Base-by-base conservation (phyloP, 2,113 vertebrate species). In the Notechis scutatus region DNA sequence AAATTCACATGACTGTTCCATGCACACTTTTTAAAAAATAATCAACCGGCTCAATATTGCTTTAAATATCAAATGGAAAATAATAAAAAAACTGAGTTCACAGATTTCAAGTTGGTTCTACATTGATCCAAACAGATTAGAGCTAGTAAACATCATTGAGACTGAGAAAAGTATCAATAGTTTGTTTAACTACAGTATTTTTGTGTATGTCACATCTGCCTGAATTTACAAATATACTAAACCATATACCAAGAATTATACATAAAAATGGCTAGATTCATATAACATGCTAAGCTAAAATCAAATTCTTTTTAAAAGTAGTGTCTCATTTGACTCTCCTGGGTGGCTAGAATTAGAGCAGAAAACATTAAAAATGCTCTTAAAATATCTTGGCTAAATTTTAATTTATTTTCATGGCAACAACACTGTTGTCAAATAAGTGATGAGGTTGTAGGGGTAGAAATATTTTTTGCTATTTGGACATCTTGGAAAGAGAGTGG, bases 351-450 rank as follows among this genome's bases (percentile, higher is more conserved):
- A 81, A 42, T 81, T 81, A 54, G n/a, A 45, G 57, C 15, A 42
- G 56, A 87, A 90, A 87, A 45, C 52, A 26, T 59, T 90, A 87
- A 93, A 87, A 52, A 18, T 88, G 85, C 95, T 95, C 94, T 94
- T 96, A 93, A 92, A 94, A 87, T 88, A 50, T 52, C 94, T 88
- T 11, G 89, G 93, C 92, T 86, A 2, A 91, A 91, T 96, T 87
- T 47, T 34, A 87, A 92, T 92, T 96, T 95, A 95, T 96, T 96
- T 95, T 34, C 94, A 94, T 96, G 94, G 91, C 93, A 95, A 64
- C 93, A 95, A 64, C 42, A 92, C 55, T 21, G 26, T 55, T 95
- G 90, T 96, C 94, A 96, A 96, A 89, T 85, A 96, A 85, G 90
- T 94, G 92, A 95, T 50, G 90, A 23, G 10, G 59, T 34, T 56